phyloP scores from a whole-genome alignment of 2,113 vertebrate species.

The Natator depressus region DNA sequence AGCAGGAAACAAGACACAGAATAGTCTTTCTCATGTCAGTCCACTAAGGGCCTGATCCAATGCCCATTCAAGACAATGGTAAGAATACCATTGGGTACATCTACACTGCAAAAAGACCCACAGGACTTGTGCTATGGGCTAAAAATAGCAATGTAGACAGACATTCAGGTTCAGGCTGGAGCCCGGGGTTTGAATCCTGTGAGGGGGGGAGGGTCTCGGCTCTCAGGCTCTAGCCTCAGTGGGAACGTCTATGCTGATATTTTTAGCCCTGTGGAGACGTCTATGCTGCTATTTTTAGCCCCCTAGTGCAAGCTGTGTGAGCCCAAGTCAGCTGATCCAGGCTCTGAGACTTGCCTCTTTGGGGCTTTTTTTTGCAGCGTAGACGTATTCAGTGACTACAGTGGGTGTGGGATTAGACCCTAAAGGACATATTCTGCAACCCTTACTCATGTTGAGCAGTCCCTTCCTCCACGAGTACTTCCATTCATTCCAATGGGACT shows the following conservation, averaged over 20 bases:
- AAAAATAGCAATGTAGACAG: background rate
- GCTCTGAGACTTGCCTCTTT: too few relatives aligned
- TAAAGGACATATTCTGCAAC: background rate
- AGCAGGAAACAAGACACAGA: background rate
- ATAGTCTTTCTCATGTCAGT: background rate
- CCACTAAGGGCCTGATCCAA: background rate
- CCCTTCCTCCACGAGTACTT: background rate
- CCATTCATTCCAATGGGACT: background rate
- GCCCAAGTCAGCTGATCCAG: background rate
- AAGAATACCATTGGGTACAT: background rate
- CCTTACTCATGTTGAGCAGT: background rate
- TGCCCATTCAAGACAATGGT: background rate
- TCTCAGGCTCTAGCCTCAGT: background rate
- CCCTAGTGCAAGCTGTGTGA: background rate
- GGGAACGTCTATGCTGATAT: background rate
- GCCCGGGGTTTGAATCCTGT: background rate
- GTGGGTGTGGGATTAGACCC: background rate
- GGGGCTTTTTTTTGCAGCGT: background rate
- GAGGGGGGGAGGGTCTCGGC: background rate
- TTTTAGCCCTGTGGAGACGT: background rate
- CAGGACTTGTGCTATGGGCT: background rate
- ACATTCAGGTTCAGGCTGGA: background rate
- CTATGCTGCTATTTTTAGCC: background rate
- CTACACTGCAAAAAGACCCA: background rate
- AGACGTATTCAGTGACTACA: background rate